phyloP scores from a whole-genome alignment of 2,888 invertebrate species.

The Sphaerolaimus hirsutus region DNA sequence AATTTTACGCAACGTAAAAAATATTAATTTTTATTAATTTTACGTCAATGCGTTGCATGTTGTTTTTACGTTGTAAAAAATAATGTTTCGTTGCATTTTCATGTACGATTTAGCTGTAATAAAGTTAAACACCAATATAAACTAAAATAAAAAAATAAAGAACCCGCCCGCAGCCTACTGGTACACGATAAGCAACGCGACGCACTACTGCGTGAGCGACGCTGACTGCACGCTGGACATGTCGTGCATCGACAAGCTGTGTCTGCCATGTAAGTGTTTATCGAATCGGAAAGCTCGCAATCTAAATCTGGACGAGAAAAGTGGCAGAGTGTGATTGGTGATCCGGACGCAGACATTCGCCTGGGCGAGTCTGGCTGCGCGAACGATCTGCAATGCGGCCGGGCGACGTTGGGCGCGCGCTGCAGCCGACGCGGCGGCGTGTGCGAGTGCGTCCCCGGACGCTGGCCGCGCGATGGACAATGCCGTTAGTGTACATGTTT shows the following conservation, averaged over 20 bases:
- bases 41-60: no score
- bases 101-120: no score
- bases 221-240: conserved; percentile 4
- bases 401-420: not conserved
- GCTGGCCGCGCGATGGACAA: not conserved
- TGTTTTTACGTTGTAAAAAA: no score
- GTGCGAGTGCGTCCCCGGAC: not conserved
- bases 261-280: conserved; percentile 1
- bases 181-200: not conserved
- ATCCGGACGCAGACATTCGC: not conserved
- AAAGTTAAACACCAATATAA: no score
- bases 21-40: no score
- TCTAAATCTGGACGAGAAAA: not conserved
- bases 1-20: no score
- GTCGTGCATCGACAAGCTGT: conserved; percentile 1
- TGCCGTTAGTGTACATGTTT: not conserved
- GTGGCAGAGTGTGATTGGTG: no score
- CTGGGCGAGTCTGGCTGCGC: not conserved
- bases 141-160: no score
- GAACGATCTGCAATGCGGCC: not conserved
- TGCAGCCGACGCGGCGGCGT: not conserved
- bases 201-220: not conserved
- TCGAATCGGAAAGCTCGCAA: no score
- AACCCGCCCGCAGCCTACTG: conserved; percentile 2
- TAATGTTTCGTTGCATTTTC: no score